A percentile compares a stretch with the other conserved stretches of the same genome.
Conservation (phyloP, 2,113 vertebrate species). For the Amphiprion ocellaris region DNA sequence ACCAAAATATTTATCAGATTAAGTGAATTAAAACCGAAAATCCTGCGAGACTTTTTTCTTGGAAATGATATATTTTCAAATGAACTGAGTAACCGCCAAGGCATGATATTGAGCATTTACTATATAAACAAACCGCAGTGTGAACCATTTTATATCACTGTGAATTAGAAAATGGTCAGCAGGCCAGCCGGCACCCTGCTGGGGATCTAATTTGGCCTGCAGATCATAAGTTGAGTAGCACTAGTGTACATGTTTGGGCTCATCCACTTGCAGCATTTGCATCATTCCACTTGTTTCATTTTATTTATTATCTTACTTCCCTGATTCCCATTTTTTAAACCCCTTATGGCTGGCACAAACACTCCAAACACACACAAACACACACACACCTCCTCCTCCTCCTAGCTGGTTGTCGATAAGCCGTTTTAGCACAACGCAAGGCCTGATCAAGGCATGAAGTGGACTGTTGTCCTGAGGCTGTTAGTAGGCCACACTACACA, state of each 20-base stretch:
- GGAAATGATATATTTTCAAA: too few relatives aligned
- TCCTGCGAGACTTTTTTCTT: too few relatives aligned
- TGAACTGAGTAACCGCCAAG: too few relatives aligned
- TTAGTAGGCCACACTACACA: conserved; percentile 28
- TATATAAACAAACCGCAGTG: too few relatives aligned
- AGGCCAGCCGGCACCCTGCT: too few relatives aligned
- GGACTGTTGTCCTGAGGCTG: conserved; percentile 65
- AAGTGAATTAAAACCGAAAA: too few relatives aligned
- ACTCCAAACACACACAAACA: not conserved
- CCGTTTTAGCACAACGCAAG: conserved; percentile 53
- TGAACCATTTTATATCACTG: too few relatives aligned
- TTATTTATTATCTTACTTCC: not conserved
- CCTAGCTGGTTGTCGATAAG: conserved; percentile 28
- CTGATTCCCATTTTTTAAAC: conserved; percentile 52
- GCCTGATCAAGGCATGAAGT: conserved; percentile 69
- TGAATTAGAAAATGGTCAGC: too few relatives aligned
- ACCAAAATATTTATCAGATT: too few relatives aligned
- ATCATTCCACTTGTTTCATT: not conserved
- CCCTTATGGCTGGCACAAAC: conserved; percentile 12
- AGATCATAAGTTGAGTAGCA: too few relatives aligned
- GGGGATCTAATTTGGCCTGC: too few relatives aligned
- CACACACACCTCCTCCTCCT: not conserved
- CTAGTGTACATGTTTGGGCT: not conserved
- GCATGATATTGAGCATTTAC: too few relatives aligned
- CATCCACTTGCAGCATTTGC: conserved; percentile 7